Percentiles rank a stretch among this genome's conserved stretches.
Conservation (phyloP, 2,888 invertebrate species). For the Furcula furcula region DNA sequence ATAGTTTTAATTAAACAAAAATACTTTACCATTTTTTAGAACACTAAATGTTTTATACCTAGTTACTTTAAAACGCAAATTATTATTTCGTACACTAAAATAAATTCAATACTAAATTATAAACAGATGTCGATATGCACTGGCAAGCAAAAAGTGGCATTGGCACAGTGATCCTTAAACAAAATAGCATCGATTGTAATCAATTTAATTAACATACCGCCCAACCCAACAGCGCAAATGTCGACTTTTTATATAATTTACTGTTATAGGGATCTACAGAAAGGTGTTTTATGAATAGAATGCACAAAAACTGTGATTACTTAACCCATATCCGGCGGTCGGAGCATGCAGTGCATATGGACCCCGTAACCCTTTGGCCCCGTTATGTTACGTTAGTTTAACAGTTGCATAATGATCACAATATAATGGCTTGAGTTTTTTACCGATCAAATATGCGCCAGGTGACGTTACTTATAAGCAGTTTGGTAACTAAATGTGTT, state of each 20-base stretch:
- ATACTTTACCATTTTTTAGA: no score
- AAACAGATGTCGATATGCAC: slow-evolving; percentile 33
- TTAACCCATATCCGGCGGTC: slow-evolving; percentile 77
- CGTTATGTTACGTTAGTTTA: slow-evolving; percentile 64
- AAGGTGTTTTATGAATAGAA: slow-evolving; percentile 66
- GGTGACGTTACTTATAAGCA: slow-evolving; percentile 49
- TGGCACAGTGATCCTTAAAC: slow-evolving; percentile 25
- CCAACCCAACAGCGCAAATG: slow-evolving; percentile 62
- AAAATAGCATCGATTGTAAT: slow-evolving; percentile 44
- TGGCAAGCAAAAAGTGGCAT: no score
- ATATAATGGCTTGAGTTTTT: slow-evolving; percentile 59
- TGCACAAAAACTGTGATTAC: slow-evolving; percentile 73
- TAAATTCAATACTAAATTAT: no score
- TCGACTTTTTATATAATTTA: slow-evolving; percentile 46
- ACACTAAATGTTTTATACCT: no score
- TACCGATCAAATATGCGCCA: slow-evolving; percentile 49
- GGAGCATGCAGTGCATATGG: slow-evolving; percentile 60
- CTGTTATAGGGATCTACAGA: slow-evolving; percentile 61
- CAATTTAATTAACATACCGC: slow-evolving; percentile 64
- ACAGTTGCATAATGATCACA: slow-evolving; percentile 71
- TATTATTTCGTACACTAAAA: no score
- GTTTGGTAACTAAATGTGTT: slow-evolving; percentile 12
- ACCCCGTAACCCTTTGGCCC: slow-evolving; percentile 79
- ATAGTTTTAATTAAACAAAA: no score
- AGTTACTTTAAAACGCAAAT: no score